Evolutionary conservation across 1,140 invertebrate genomes (phyloP), one percentile per base, ranked within the genome.

Genomic region (Drosophila ercepeae): DNA sequence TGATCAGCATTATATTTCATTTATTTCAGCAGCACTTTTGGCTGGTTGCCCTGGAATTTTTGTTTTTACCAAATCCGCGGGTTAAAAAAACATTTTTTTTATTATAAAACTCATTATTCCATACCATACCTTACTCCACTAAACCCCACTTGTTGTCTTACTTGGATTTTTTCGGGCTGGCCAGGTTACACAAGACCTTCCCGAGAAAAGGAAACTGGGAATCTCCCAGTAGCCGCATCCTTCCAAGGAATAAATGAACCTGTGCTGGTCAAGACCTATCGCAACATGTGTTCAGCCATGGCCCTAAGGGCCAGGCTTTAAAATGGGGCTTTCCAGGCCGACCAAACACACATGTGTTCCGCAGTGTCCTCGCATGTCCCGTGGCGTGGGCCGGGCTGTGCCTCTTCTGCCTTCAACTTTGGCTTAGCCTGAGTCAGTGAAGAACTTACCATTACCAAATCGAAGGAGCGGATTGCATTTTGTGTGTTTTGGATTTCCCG

Each of bases 401-500:
- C 73, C 78, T 60, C 58, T 55, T 16, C 16, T 42, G 39, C 39
- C 39, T 16, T 42, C 39, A 69, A 73, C 69, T 78, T 82, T 70
- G 65, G 53, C 74, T 77, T 76, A 74, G 65, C 29, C 29, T 32
- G 29, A 32, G 29, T 32, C 29, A 32, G 29, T 2, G 6, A 32
- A 32, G 29, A 7, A 32, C 29, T 70, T 72, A 41, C 18, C 52
- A 54, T 44, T 27, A 27, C 18, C 52, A 54, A 23, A 36, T 59
- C 57, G 32, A 34, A 32, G n/a, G 39, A 14, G 27, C 32, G 21
- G 48, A 32, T 44, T 61, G 59, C 58, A 54, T 64, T 64, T 71
- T 88, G 70, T 82, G 74, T 88, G 82, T 88, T 88, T 88, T 88
- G 82, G 82, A 88, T 88, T 88, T 88, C 77, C 82, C 82, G 83